Evolutionary conservation across 2,113 vertebrate genomes (phyloP).

Genomic region (Amphiprion ocellaris): DNA sequence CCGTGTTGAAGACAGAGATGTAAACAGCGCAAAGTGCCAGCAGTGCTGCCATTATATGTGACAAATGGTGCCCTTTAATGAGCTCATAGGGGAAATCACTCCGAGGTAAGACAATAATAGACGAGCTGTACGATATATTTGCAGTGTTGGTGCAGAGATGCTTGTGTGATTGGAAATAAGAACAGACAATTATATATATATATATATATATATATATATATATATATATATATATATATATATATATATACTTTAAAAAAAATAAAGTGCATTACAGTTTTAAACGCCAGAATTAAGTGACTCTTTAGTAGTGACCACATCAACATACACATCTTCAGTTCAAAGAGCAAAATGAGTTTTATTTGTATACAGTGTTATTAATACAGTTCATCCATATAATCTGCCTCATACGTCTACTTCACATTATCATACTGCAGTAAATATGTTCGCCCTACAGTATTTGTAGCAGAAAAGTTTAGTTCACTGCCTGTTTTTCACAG

Average conservation of each 20-base stretch:
- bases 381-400: conserved; percentile 16
- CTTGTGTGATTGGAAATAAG: neutral
- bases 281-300: too few relatives aligned
- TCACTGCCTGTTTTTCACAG: conserved; percentile 24
- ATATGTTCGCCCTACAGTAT: conserved; percentile 4
- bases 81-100: conserved; percentile 17
- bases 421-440: conserved; percentile 8
- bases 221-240: neutral
- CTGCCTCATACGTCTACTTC: conserved; percentile 23
- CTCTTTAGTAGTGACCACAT: too few relatives aligned
- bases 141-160: neutral
- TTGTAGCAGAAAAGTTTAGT: conserved; percentile 3
- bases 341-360: conserved; percentile 42
- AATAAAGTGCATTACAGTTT: neutral
- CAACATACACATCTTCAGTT: conserved; percentile 5
- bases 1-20: conserved; percentile 11
- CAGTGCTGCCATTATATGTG: neutral
- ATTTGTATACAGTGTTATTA: conserved; percentile 9
- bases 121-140: neutral
- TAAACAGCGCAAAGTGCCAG: conserved; percentile 32
- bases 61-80: conserved; percentile 35
- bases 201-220: too few relatives aligned
- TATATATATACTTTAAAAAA: neutral
- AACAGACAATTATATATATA: neutral
- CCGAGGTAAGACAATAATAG: neutral